These are phyloP conservation scores for Pelecanus crispus DNA, from an alignment of 2,113 vertebrate genomes.

Conservation along the genomic window DNA sequence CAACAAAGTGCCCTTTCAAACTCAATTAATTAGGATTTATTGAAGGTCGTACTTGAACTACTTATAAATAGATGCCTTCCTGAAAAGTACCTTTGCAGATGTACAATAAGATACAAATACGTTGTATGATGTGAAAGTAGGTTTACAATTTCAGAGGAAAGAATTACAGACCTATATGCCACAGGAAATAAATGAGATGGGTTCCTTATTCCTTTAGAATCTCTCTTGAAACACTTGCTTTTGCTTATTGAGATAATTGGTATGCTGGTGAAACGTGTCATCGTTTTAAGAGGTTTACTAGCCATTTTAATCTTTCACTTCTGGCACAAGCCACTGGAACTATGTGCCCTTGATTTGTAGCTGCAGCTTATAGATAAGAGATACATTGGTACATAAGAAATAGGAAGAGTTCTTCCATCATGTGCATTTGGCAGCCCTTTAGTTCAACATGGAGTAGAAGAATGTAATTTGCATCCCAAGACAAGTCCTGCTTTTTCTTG, in stretches of 20 bases:
- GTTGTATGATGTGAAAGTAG: neutral
- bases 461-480: neutral
- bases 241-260: neutral
- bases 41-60: neutral
- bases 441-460: neutral
- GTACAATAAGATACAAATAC: neutral
- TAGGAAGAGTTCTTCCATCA: neutral
- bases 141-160: neutral
- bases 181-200: neutral
- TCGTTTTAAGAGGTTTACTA: neutral
- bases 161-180: neutral
- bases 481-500: neutral
- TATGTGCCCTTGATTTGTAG: neutral
- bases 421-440: neutral
- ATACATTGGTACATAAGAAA: neutral
- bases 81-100: constrained; percentile 15
- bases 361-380: neutral
- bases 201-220: neutral
- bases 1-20: neutral
- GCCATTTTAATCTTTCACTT: neutral
- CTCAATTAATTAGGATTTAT: neutral
- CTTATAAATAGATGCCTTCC: neutral
- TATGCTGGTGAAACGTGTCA: neutral
- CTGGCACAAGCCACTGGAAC: neutral
- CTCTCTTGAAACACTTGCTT: neutral